These are phyloP conservation scores for Anas platyrhynchos DNA, from an alignment of 2,113 vertebrate species.

Conservation along the genomic window DNA sequence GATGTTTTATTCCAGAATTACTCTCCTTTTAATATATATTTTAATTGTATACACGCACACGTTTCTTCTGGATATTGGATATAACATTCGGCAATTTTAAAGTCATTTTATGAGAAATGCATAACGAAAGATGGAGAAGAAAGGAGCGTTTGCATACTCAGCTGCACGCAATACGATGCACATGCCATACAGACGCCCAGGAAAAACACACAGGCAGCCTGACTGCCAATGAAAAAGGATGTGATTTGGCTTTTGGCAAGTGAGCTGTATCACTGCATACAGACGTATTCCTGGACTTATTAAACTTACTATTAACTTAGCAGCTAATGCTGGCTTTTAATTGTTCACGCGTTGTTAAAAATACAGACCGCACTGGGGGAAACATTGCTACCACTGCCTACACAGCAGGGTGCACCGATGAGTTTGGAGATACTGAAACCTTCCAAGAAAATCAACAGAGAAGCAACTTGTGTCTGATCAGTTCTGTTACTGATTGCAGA, in stretches of 20 bases:
- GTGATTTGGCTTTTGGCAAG: neutral
- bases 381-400: neutral
- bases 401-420: neutral
- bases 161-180: neutral
- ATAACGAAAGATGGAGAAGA: neutral
- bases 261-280: neutral
- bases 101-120: neutral
- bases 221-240: neutral
- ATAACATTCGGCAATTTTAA: neutral
- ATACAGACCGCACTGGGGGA: neutral
- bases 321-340: neutral
- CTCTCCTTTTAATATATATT: neutral
- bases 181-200: fast-evolving
- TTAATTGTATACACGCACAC: neutral
- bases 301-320: neutral
- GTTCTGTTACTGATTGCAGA: neutral
- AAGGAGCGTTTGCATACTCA: neutral
- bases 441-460: neutral
- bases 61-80: neutral
- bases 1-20: neutral
- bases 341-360: neutral
- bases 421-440: neutral
- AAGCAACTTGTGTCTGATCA: neutral
- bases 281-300: neutral
- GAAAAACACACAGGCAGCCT: neutral